A percentile compares a stretch with the other conserved stretches of the same genome.
Evolutionary conservation across 1,140 invertebrate species (phyloP).

Genomic region (Brachionus manjavacas): DNA sequence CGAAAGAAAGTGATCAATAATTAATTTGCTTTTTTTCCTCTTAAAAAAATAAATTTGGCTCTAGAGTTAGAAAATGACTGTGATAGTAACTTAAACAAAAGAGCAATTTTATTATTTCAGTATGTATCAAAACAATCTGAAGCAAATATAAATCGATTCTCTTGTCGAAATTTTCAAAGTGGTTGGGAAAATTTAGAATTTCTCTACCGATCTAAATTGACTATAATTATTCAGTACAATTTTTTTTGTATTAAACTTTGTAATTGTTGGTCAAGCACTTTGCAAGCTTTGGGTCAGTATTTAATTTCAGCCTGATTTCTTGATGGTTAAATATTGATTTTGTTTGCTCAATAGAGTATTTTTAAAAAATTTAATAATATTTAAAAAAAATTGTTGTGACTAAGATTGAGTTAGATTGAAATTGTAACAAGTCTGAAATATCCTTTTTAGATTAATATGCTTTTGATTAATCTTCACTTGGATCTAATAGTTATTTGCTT

Average conservation of each 20-base stretch:
- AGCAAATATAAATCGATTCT: background rate
- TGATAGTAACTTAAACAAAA: slow-evolving; percentile 5
- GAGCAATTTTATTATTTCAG: background rate
- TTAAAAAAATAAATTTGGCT: background rate
- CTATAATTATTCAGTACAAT: too few relatives aligned
- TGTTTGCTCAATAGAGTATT: background rate
- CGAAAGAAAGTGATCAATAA: background rate
- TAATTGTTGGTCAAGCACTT: background rate
- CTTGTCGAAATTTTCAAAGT: background rate
- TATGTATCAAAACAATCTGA: background rate
- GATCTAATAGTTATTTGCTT: background rate
- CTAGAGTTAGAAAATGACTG: background rate
- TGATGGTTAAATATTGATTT: background rate
- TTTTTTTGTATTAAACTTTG: background rate
- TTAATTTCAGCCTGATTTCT: background rate
- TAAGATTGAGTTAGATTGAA: too few relatives aligned
- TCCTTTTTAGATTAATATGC: background rate
- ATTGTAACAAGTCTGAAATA: background rate
- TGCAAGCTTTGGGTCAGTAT: background rate
- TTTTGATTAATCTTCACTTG: background rate
- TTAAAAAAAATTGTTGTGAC: too few relatives aligned
- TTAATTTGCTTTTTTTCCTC: background rate
- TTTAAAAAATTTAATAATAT: too few relatives aligned
- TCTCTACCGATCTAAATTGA: background rate
- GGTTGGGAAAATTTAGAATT: background rate